Base-by-base conservation (phyloP, 1,140 invertebrate genomes). In the Brachionus angularis region DNA sequence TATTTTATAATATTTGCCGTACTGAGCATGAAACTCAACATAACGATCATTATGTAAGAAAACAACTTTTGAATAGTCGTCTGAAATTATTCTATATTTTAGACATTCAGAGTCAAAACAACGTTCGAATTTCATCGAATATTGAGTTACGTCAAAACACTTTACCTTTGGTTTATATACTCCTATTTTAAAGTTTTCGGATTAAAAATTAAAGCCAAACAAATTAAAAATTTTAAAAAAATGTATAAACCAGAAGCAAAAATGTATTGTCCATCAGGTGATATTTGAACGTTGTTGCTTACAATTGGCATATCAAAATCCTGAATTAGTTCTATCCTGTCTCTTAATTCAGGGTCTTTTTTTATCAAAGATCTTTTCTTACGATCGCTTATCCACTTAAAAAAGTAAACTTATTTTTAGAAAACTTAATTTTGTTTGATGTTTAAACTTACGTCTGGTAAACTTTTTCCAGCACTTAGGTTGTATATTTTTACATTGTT, bases 401-500 rank as follows among this genome's bases (percentile, higher is more conserved):
- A 86, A 75, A 71, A 72, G 49, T 10, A 52, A 72, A 71, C 49
- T 75, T 50, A 73, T 72, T 74, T 16, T 42, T 42, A 34, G 21
- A 62, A 25, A 23, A 18, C 49, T 29, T 31, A 69, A 34, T 5
- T 25, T n/a, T 7, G 31, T 49, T n/a, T 10, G 50, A 36, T n/a
- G 71, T 72, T 70, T 23, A 62, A 74, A 85, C 86, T 87, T 86
- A 95, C 92, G 80, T 98, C 93, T 67, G 95, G 95, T 72, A 98
- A 82, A 33, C 92, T 91, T 84, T 96, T 98, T 73, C 94, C 94
- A 73, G 89, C 88, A 81, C 91, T 96, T 23, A 98, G 83, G 84
- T 97, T 97, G 79, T 97, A 98, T 69, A 98, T 95, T 85, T 98
- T 97, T 2, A 97, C 87, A 84, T 96, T 89, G 84, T 98, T 97